These are phyloP conservation scores for Cantharis flavilabris DNA, from an alignment of 2,888 invertebrate species.

Conservation along the genomic window DNA sequence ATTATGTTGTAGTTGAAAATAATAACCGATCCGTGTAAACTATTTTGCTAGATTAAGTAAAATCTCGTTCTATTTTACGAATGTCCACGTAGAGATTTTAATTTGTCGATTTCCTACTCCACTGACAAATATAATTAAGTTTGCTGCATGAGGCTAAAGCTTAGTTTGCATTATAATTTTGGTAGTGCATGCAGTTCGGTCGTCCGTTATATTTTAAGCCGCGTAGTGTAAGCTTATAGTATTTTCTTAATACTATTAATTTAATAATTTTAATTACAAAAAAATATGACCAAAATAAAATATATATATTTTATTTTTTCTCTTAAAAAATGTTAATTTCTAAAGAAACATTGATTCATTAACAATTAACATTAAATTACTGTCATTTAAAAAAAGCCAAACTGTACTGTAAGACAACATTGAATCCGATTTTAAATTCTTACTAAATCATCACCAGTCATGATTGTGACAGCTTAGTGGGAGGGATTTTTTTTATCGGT, in stretches of 20 bases:
- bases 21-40: slow-evolving; percentile 17
- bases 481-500: too few relatives aligned
- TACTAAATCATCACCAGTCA: too few relatives aligned
- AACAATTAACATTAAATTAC: too few relatives aligned
- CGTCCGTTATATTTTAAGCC: slow-evolving; percentile 29
- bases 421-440: too few relatives aligned
- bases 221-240: slow-evolving; percentile 19
- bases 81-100: slow-evolving; percentile 27
- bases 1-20: slow-evolving; percentile 2
- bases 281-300: neutral
- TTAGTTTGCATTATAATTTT: slow-evolving; percentile 37
- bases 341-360: too few relatives aligned
- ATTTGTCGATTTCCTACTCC: slow-evolving; percentile 35
- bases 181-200: slow-evolving; percentile 28
- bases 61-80: slow-evolving; percentile 20
- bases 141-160: slow-evolving; percentile 35
- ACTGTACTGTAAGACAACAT: too few relatives aligned
- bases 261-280: slow-evolving; percentile 19
- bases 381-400: too few relatives aligned
- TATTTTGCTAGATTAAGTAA: slow-evolving; percentile 25
- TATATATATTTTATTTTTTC: neutral
- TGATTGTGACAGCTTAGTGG: too few relatives aligned
- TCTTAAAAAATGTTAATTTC: neutral
- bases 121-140: slow-evolving; percentile 38
- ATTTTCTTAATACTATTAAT: slow-evolving; percentile 27